These are phyloP conservation scores for Probosciger aterrimus DNA, from an alignment of 2,113 vertebrate species.

Conservation along the genomic window DNA sequence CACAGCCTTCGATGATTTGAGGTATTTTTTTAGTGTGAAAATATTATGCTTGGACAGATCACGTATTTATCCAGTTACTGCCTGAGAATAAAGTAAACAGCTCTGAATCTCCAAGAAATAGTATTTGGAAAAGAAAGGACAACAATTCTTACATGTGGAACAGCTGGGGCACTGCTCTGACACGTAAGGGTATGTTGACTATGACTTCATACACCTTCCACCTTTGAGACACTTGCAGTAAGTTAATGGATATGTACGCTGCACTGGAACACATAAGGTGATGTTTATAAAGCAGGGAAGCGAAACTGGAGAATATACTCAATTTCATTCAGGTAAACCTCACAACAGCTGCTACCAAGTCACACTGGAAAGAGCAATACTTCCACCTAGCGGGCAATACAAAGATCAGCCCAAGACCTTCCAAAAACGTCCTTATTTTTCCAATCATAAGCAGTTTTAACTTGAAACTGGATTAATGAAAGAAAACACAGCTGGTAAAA, in stretches of 20 bases:
- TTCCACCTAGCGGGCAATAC: conserved; percentile 58
- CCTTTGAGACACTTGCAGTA: conserved; percentile 22
- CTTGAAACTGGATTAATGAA: conserved; percentile 59
- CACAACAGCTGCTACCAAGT: not conserved
- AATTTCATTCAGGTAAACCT: conserved; percentile 28
- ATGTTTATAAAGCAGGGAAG: conserved; percentile 14
- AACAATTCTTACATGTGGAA: conserved; percentile 35
- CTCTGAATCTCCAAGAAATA: conserved; percentile 57
- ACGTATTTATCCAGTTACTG: conserved; percentile 59
- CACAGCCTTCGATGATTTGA: conserved; percentile 58
- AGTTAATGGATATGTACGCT: not conserved
- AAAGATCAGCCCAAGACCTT: not conserved
- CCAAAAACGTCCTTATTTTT: not conserved
- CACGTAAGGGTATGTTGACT: not conserved
- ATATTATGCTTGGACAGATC: conserved; percentile 60
- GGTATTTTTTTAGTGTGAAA: conserved; percentile 62
- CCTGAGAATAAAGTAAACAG: conserved; percentile 54
- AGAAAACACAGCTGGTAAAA: conserved; percentile 60
- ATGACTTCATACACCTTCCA: conserved; percentile 29
- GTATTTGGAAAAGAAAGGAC: conserved; percentile 56
- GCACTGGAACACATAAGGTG: not conserved
- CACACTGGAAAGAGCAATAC: conserved; percentile 38
- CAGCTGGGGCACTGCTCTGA: conserved; percentile 23
- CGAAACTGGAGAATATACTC: not conserved
- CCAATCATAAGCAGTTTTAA: conserved; percentile 42